Conservation (phyloP, 2,888 invertebrate genomes). For the Sericinus montela region DNA sequence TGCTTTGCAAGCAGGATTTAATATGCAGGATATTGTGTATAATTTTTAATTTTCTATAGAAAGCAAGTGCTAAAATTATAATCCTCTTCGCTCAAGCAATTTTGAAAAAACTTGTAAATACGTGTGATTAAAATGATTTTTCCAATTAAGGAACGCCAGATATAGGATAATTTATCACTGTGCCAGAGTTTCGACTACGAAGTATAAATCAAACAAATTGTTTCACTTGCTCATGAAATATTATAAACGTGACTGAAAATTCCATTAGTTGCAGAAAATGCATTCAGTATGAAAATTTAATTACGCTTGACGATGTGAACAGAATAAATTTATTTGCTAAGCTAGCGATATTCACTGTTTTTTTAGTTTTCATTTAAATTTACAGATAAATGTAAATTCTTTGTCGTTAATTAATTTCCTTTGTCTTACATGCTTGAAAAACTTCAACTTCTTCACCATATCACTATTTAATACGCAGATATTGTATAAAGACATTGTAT, state of each 20-base stretch:
- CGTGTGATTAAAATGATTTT: too few relatives aligned
- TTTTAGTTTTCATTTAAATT: conserved; percentile 12
- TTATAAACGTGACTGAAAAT: conserved; percentile 20
- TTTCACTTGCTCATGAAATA: conserved; percentile 17
- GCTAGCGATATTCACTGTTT: conserved; percentile 7
- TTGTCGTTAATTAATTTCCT: neutral
- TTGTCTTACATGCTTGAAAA: too few relatives aligned
- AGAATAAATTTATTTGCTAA: conserved; percentile 17
- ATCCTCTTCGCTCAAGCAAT: too few relatives aligned
- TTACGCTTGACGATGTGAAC: conserved; percentile 16
- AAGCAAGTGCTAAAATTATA: too few relatives aligned
- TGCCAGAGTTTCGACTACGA: conserved; percentile 10
- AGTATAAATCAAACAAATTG: conserved; percentile 18
- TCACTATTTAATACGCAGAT: too few relatives aligned
- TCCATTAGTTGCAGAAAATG: conserved; percentile 21
- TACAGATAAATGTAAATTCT: conserved; percentile 1
- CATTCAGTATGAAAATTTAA: conserved; percentile 20
- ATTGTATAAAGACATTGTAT: too few relatives aligned
- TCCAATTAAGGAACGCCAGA: neutral
- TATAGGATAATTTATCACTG: conserved; percentile 6
- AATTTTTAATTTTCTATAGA: too few relatives aligned
- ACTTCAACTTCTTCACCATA: too few relatives aligned
- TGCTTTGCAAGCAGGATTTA: too few relatives aligned
- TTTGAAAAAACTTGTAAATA: too few relatives aligned
- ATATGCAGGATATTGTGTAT: too few relatives aligned